A percentile compares a stretch with the other conserved stretches of the same genome.
phyloP scores from a whole-genome alignment of 2,113 vertebrate genomes.

The Sterna hirundo region DNA sequence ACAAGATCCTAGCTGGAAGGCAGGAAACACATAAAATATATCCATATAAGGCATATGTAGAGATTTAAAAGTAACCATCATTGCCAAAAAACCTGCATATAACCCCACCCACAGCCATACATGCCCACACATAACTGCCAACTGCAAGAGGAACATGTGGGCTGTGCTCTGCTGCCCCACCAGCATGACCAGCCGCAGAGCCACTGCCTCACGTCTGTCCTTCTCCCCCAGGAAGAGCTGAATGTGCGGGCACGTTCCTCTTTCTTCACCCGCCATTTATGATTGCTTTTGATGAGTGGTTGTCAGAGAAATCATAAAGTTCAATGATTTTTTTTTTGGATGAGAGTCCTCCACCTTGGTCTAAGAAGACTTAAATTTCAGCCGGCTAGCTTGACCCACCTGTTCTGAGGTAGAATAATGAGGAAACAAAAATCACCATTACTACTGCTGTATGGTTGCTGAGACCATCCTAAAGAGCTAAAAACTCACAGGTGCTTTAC shows the following conservation, averaged over 20 bases:
- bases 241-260: not conserved
- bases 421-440: not conserved
- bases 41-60: not conserved
- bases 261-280: not conserved
- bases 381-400: not conserved
- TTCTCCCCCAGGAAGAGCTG: not conserved
- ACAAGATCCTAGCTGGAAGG: not conserved
- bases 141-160: not conserved
- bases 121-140: not conserved
- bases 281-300: not conserved
- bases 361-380: not conserved
- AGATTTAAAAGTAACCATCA: conserved; percentile 29
- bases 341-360: not conserved
- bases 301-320: not conserved
- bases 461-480: not conserved
- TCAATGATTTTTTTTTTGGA: not conserved
- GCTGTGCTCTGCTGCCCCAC: not conserved
- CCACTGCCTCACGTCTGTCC: not conserved
- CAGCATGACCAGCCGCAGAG: not conserved
- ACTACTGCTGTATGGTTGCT: not conserved
- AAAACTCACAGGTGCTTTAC: not conserved
- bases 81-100: not conserved
- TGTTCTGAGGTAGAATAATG: not conserved
- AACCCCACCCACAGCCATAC: not conserved
- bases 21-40: not conserved